Evolutionary conservation across 2,888 invertebrate genomes (phyloP).

Genomic region (Callyntrura sp.): DNA sequence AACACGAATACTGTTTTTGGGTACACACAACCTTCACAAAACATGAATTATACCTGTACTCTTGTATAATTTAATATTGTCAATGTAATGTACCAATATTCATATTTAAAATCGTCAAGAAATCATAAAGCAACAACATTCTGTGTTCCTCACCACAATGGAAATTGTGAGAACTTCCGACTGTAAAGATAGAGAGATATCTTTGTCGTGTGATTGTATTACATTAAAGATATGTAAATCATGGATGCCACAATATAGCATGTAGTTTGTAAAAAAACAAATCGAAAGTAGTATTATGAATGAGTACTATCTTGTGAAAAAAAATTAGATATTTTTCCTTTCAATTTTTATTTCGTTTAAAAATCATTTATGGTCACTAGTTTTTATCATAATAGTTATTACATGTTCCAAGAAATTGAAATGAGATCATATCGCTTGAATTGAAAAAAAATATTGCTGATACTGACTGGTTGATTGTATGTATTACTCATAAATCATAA

Average conservation of each 20-base stretch:
- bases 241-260: constrained; percentile 42
- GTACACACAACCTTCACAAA: no score
- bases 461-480: not conserved
- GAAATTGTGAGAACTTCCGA: not conserved
- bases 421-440: constrained; percentile 16
- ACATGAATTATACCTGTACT: no score
- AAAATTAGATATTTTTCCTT: not conserved
- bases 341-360: constrained; percentile 4
- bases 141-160: not conserved
- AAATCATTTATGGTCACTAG: no score
- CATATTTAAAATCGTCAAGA: not conserved
- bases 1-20: no score
- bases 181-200: not conserved
- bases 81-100: no score
- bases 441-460: no score
- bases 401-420: not conserved
- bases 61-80: no score
- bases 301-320: constrained; percentile 3
- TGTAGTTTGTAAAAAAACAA: no score
- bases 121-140: not conserved
- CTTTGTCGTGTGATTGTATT: not conserved
- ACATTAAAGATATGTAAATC: not conserved
- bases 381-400: not conserved
- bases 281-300: constrained; percentile 40
- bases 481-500: not conserved